A percentile compares a stretch with the other conserved stretches of the same genome.
Evolutionary conservation across 1,140 invertebrate genomes (phyloP).

Genomic region (Drosophila ambigua): DNA sequence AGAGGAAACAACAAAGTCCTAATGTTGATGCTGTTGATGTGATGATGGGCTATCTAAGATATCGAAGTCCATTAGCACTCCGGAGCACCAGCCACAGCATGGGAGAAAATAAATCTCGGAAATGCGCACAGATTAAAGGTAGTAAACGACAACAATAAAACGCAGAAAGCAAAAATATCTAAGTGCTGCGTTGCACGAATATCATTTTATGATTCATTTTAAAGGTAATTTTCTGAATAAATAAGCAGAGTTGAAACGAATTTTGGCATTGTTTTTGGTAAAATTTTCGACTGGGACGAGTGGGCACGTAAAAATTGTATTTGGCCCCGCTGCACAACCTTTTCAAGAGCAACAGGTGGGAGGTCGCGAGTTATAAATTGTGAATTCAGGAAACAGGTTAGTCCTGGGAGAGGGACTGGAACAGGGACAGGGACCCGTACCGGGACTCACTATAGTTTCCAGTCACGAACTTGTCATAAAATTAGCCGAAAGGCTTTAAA

Average conservation of each 20-base stretch:
- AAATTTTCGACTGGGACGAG: slow-evolving; percentile 67
- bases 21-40: slow-evolving; percentile 45
- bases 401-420: slow-evolving; percentile 7
- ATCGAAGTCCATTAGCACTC: slow-evolving; percentile 77
- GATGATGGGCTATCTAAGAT: slow-evolving; percentile 69
- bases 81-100: slow-evolving; percentile 38
- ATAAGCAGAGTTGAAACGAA: slow-evolving; percentile 66
- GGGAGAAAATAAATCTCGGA: slow-evolving; percentile 50
- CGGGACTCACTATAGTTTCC: slow-evolving; percentile 27
- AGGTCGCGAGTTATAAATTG: slow-evolving; percentile 37
- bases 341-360: slow-evolving; percentile 48
- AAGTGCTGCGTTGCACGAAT: slow-evolving; percentile 54
- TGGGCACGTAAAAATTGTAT: slow-evolving; percentile 73
- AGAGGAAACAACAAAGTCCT: slow-evolving; percentile 41
- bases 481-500: slow-evolving; percentile 41
- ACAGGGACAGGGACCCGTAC: too few relatives aligned
- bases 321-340: slow-evolving; percentile 54
- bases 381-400: slow-evolving; percentile 51
- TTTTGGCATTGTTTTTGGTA: slow-evolving; percentile 18
- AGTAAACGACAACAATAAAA: slow-evolving; percentile 75
- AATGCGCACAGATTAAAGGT: slow-evolving; percentile 43
- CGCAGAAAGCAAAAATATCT: slow-evolving; percentile 56
- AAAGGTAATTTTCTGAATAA: slow-evolving; percentile 77
- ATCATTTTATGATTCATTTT: slow-evolving; percentile 80
- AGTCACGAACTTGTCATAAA: slow-evolving; percentile 75